Base-by-base conservation (phyloP, 2,888 invertebrate genomes). In the Drosophila anomalata region DNA sequence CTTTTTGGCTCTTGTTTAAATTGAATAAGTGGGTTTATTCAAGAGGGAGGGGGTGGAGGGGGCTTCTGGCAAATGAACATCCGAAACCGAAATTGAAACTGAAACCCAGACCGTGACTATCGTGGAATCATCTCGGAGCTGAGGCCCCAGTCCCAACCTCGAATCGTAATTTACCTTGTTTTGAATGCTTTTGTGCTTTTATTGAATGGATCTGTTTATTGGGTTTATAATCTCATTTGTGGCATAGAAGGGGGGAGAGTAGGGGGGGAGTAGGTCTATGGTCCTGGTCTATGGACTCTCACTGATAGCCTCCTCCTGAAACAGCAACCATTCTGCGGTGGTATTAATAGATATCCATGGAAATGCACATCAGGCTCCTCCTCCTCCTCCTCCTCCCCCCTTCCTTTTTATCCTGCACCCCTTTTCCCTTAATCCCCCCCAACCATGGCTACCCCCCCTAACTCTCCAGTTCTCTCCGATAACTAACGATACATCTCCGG, bases 341-440 rank as follows among this genome's bases (percentile, higher is more conserved):
- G 26, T 55, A 39, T 51, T 44, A 50, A 51, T 67, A 67, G 44
- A 56, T 47, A 26, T 47, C 56, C 68, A 56, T 56, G 47, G 68
- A 33, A 51, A 56, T 44, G 47, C 61, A 52, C n/a, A 33, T 44
- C 11, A 11, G 17, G 8, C 29, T 11, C 8, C 26, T 6, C 39
- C 14, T 9, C 2, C 20, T 1, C 0, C 14, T 7, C 33, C 33
- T 12, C 5, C 31, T 3, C 2, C 31, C 9, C 8, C 6, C 17
- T 31, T 12, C 36, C 36, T 36, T 36, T 2, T n/a, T 14, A 14
- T 36, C 36, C 36, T 36, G 1, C n/a, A 7, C 2, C 36, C n/a
- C 36, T n/a, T 6, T 36, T n/a, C n/a, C n/a, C n/a, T n/a, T 29
- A 26, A 7, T 26, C 26, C 36, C 8, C 11, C 11, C 36, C 12